phyloP scores from a whole-genome alignment of 2,113 vertebrate genomes.

The Esox niger region DNA sequence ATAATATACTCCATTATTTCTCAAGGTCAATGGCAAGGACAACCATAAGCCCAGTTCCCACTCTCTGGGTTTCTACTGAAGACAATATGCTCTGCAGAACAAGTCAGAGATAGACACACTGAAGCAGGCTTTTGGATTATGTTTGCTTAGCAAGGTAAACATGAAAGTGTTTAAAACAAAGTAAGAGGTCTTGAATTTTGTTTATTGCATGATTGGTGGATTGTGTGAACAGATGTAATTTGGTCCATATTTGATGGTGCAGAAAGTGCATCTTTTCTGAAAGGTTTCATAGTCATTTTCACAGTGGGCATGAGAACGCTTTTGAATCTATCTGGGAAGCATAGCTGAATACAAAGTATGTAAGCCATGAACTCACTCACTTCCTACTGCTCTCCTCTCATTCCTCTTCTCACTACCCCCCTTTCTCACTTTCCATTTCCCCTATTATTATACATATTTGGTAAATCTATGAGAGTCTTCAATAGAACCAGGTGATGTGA shows the following conservation, averaged over 20 bases:
- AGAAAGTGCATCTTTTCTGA: too few relatives aligned
- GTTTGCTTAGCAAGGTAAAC: constrained; percentile 22
- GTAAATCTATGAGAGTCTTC: constrained; percentile 3
- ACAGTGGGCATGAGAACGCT: too few relatives aligned
- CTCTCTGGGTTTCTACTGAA: constrained; percentile 28
- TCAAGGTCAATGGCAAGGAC: constrained; percentile 55
- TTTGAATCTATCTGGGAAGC: neutral
- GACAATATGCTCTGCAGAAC: constrained; percentile 34
- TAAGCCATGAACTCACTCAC: neutral
- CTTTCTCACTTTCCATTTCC: neutral
- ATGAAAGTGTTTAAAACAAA: too few relatives aligned
- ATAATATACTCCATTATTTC: constrained; percentile 26
- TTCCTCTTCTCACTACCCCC: too few relatives aligned
- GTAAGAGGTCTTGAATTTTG: too few relatives aligned
- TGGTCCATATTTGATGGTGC: too few relatives aligned
- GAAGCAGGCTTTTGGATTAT: neutral
- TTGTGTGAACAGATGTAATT: too few relatives aligned
- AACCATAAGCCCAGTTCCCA: constrained; percentile 29
- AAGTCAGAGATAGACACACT: neutral
- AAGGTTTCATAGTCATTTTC: too few relatives aligned
- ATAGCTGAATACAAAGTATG: neutral
- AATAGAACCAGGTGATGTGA: neutral
- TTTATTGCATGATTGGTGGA: too few relatives aligned
- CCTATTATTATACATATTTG: constrained; percentile 7
- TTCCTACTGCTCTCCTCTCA: neutral